phyloP scores from a whole-genome alignment of 1,140 invertebrate species.

The Bombus polaris region DNA sequence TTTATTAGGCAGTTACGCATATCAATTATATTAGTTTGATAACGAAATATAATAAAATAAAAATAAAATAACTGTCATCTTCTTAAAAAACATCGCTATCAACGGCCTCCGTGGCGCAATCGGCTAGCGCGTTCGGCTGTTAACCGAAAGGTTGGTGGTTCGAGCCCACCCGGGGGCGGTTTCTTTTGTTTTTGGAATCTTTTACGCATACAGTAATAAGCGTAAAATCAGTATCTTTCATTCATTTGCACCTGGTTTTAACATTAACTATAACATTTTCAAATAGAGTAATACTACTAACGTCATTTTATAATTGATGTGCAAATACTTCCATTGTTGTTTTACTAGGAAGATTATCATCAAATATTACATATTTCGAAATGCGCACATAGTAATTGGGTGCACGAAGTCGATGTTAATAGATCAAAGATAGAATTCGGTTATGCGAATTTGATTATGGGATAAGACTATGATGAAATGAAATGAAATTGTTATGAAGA shows the following conservation, averaged over 20 bases:
- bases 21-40: not conserved
- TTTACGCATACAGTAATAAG: not conserved
- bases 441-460: too few species aligned
- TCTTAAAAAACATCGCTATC: not conserved
- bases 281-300: not conserved
- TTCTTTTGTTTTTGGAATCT: not conserved
- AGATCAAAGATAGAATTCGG: too few species aligned
- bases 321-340: not conserved
- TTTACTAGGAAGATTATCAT: not conserved
- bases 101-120: conserved; percentile 89
- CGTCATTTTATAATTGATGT: not conserved
- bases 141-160: conserved; percentile 96
- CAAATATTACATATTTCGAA: not conserved
- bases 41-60: not conserved
- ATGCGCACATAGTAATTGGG: too few species aligned
- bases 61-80: not conserved
- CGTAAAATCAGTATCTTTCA: not conserved
- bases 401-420: too few species aligned
- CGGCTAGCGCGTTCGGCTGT: conserved; percentile 94
- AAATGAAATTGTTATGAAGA: too few species aligned
- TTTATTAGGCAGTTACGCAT: not conserved
- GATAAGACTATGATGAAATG: too few species aligned
- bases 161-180: conserved; percentile 89
- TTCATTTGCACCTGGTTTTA: not conserved
- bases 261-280: not conserved